Evolutionary conservation across 2,113 vertebrate species (phyloP).

Genomic region (Indri indri): DNA sequence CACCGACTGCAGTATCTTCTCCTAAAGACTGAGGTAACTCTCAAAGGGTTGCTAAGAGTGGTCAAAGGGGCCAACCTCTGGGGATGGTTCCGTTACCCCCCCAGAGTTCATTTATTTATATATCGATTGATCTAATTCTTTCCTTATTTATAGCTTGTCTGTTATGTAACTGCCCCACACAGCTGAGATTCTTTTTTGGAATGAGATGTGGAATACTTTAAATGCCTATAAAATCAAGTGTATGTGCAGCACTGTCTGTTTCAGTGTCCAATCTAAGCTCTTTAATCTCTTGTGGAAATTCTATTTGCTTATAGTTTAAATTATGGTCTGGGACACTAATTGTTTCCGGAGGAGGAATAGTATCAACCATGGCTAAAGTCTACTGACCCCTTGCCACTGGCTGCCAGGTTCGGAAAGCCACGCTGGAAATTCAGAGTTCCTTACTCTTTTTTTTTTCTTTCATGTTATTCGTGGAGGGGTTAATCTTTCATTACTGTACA

Average conservation of each 20-base stretch:
- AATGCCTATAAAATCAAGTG: constrained; percentile 53
- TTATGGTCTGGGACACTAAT: background rate
- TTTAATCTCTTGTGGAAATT: constrained; percentile 21
- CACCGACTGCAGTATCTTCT: background rate
- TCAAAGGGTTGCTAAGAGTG: background rate
- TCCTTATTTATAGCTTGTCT: constrained; percentile 53
- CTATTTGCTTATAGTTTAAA: background rate
- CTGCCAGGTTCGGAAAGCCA: background rate
- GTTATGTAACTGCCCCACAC: constrained; percentile 62
- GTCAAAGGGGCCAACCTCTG: background rate
- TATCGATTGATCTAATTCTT: constrained; percentile 60
- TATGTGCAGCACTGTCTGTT: background rate
- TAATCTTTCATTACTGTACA: background rate
- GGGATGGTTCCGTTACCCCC: background rate
- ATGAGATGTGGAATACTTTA: constrained; percentile 53
- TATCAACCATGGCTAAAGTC: background rate
- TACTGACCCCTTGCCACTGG: background rate
- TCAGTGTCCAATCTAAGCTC: background rate
- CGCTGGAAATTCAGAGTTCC: background rate
- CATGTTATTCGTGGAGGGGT: background rate
- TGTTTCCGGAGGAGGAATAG: background rate
- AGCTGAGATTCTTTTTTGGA: constrained; percentile 52
- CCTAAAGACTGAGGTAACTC: background rate
- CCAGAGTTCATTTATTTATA: constrained; percentile 59
- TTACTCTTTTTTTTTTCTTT: background rate